phyloP scores from a whole-genome alignment of 1,140 invertebrate species.

The Drosophila nigromelanica region DNA sequence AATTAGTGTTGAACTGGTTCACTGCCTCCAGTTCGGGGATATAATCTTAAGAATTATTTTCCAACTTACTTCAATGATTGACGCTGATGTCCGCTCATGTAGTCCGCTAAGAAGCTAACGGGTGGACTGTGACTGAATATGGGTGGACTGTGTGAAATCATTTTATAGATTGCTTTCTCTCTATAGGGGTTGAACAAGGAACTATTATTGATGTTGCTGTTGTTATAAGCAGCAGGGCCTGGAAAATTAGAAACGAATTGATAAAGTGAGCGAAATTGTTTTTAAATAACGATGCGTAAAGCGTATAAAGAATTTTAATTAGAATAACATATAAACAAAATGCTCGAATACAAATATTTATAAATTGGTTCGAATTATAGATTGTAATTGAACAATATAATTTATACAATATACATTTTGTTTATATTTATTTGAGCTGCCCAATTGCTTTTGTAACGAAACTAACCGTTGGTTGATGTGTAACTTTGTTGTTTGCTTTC shows the following conservation, averaged over 20 bases:
- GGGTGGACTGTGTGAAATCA: conserved; percentile 88
- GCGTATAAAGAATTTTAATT: conserved; percentile 42
- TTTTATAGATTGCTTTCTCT: conserved; percentile 68
- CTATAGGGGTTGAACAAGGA: conserved; percentile 65
- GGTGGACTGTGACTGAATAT: conserved; percentile 88
- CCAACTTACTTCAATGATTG: conserved; percentile 75
- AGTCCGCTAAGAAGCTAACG: conserved; percentile 86
- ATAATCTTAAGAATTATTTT: conserved; percentile 22
- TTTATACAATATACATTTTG: conserved; percentile 17
- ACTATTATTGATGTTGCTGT: conserved; percentile 49
- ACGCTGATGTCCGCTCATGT: conserved; percentile 83
- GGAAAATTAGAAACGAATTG: conserved; percentile 54
- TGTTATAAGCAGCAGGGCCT: conserved; percentile 49
- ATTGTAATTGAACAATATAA: conserved; percentile 11
- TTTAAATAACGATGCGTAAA: conserved; percentile 28
- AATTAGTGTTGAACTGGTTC: conserved; percentile 58
- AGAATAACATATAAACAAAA: conserved; percentile 50
- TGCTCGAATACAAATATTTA: conserved; percentile 41
- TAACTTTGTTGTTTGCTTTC: conserved; percentile 19
- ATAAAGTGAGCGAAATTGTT: conserved; percentile 49
- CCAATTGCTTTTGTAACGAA: conserved; percentile 3
- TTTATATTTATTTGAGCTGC: conserved; percentile 30
- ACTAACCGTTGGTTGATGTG: conserved; percentile 63
- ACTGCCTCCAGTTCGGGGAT: conserved; percentile 7
- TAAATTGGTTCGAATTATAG: conserved; percentile 29